phyloP scores from a whole-genome alignment of 53 echinoderm and acorn worm species.

The Paracentrotus lividus region DNA sequence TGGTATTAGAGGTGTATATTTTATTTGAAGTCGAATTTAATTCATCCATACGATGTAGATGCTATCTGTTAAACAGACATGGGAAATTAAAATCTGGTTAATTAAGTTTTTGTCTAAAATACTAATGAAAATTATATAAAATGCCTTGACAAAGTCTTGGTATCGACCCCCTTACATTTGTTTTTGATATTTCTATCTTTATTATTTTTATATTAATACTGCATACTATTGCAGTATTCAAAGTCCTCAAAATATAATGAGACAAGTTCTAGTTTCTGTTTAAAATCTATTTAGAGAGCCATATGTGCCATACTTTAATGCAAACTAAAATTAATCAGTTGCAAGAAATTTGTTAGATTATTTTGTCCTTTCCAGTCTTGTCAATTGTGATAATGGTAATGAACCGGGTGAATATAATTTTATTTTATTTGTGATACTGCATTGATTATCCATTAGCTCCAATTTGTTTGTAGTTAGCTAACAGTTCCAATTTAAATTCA shows the following conservation, averaged over 20 bases:
- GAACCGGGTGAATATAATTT: too few relatives aligned
- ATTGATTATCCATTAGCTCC: too few relatives aligned
- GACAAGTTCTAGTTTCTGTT: background rate
- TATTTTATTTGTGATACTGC: too few relatives aligned
- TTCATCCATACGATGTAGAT: background rate
- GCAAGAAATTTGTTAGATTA: too few relatives aligned
- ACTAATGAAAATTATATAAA: background rate
- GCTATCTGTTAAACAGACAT: conserved; percentile 44
- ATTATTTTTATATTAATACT: background rate
- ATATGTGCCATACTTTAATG: background rate
- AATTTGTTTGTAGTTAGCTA: too few relatives aligned
- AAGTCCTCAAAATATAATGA: background rate
- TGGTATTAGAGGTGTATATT: conserved; percentile 55
- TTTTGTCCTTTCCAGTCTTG: too few relatives aligned
- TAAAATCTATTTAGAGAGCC: background rate
- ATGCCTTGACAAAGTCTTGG: background rate
- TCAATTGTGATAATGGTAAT: too few relatives aligned
- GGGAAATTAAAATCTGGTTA: background rate
- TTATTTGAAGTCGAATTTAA: conserved; percentile 28
- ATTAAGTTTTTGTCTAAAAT: background rate
- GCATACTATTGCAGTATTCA: background rate
- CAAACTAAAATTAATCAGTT: too few relatives aligned
- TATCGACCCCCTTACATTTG: background rate
- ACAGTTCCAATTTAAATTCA: background rate
- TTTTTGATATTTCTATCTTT: background rate